Evolutionary conservation across 1,140 invertebrate genomes (phyloP), one percentile per base, ranked within the genome.

Genomic region (Penaeus vannamei): DNA sequence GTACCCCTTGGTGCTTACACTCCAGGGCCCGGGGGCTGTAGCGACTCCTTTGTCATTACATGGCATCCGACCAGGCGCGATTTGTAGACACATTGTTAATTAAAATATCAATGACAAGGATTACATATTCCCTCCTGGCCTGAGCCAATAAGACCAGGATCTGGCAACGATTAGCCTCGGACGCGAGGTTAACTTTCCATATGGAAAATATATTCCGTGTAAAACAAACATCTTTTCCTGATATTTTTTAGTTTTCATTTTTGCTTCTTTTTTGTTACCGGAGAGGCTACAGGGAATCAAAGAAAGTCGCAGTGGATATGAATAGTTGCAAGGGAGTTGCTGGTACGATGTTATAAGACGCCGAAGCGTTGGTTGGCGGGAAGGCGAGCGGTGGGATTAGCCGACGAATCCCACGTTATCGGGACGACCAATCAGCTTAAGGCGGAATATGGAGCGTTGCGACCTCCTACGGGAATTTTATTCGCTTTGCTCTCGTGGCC

Each of bases 91-190:
- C 86, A 87, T 87, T 87, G 86, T 87, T 87, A 87, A 87, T 87
- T 87, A 87, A 82, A 87, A 87, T 87, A 87, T 87, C 86, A 87
- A 87, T 87, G 86, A 87, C 66, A 87, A 87, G 86, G 86, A 87
- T 87, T 83, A 87, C 69, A 66, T 53, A 26, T 66, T 53, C 42
- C 64, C 84, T 53, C 17, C 22, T 46, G 84, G 84, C 36, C 10
- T 42, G 84, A 80, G 80, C 77, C 77, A 32, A 42, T 62, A 29
- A 59, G 66, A 80, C 61, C 69, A 29, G 85, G 53, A 79, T 79
- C 36, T 76, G 79, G 32, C 64, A 62, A 69, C 85, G 79, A 61
- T 79, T 53, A 53, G 46, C 46, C 46, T 2, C 46, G 46, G 8
- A 53, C 46, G 46, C 46, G 46, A 53, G 8, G 8, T 53, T 53